These are phyloP conservation scores for Trematocara nigrifrons DNA, from an alignment of 2,113 vertebrate genomes.

Conservation along the genomic window DNA sequence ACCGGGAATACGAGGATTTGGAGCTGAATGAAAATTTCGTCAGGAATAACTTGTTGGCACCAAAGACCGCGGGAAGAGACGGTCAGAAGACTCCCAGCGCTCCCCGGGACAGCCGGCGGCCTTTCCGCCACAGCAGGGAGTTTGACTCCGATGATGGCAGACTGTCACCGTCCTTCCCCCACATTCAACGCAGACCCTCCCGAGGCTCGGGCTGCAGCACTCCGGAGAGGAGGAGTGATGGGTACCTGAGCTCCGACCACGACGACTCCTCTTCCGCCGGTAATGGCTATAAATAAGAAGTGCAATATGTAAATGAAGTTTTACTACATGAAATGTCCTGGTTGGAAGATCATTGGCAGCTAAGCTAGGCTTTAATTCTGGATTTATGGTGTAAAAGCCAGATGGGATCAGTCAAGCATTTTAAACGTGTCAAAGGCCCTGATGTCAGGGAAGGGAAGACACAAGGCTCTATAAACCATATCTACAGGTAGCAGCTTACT, in stretches of 20 bases:
- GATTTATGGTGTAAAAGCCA: not conserved
- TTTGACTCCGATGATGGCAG: conserved; percentile 75
- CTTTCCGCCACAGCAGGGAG: conserved; percentile 68
- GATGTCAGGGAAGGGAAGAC: not conserved
- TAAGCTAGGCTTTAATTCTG: not conserved
- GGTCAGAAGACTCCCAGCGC: not conserved
- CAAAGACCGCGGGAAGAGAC: conserved; percentile 12
- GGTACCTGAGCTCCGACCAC: conserved; percentile 84
- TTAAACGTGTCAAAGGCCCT: not conserved
- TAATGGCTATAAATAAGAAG: not conserved
- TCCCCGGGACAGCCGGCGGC: conserved; percentile 25
- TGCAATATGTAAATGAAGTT: not conserved
- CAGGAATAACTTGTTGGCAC: conserved; percentile 68
- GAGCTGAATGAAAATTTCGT: conserved; percentile 80
- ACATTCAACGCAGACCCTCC: conserved; percentile 17
- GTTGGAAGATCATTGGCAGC: not conserved
- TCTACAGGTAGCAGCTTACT: not conserved
- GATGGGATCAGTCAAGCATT: not conserved
- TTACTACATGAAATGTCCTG: not conserved
- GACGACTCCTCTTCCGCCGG: conserved; percentile 78
- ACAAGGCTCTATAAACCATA: not conserved
- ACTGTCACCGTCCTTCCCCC: conserved; percentile 54
- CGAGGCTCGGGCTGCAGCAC: conserved; percentile 76
- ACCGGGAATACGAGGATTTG: conserved; percentile 77
- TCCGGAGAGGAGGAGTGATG: conserved; percentile 80